These are phyloP conservation scores for Nephila pilipes DNA, from an alignment of 1,140 invertebrate species.

Conservation along the genomic window DNA sequence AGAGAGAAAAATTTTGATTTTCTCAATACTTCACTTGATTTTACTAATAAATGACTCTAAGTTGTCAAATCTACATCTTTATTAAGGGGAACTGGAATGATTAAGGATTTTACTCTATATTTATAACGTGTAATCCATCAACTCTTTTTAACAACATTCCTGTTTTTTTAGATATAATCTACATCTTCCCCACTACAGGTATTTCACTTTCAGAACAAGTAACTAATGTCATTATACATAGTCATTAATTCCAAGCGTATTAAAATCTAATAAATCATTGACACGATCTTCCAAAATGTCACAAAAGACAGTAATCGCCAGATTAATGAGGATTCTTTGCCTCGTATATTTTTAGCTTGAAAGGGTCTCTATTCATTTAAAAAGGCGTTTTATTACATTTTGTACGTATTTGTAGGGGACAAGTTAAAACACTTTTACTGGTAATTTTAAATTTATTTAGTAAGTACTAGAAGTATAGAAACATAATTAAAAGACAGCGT, in stretches of 20 bases:
- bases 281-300: not conserved
- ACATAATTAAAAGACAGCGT: no score
- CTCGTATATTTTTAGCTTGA: not conserved
- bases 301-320: not conserved
- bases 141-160: not conserved
- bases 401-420: no score
- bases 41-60: no score
- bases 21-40: no score
- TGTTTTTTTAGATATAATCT: not conserved
- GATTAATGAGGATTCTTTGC: conserved; percentile 11
- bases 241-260: conserved; percentile 1
- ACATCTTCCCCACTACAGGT: not conserved
- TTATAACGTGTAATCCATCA: not conserved
- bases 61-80: no score
- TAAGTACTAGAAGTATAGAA: no score
- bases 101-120: not conserved
- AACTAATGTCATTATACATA: not conserved
- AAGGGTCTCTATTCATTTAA: not conserved
- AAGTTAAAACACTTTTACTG: no score
- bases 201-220: not conserved
- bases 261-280: conserved; percentile 31
- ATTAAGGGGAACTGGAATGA: no score
- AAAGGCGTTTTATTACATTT: not conserved
- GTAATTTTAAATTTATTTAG: no score
- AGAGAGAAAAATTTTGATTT: no score